Percentiles rank a stretch among this genome's conserved stretches.
These are phyloP conservation scores for Cebus imitator DNA, from an alignment of 2,113 vertebrate genomes.

Conservation along the genomic window DNA sequence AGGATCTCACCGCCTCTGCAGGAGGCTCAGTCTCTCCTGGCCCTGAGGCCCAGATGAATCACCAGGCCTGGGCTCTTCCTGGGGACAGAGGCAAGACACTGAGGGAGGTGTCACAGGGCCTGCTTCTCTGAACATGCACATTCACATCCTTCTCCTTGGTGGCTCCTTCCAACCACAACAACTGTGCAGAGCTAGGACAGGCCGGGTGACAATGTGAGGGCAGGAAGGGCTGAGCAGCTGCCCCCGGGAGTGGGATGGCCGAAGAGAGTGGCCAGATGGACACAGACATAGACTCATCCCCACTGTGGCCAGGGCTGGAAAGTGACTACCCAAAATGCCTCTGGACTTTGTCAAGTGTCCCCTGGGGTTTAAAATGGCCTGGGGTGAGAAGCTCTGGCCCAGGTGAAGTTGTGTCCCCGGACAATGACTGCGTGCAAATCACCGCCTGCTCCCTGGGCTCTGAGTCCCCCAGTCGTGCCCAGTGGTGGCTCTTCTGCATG, in stretches of 20 bases:
- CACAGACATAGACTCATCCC: rapidly evolving
- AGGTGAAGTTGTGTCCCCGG: background rate
- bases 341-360: background rate
- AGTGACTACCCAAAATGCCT: background rate
- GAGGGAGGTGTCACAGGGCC: rapidly evolving
- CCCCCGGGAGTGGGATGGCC: background rate
- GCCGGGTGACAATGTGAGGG: background rate
- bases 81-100: rapidly evolving
- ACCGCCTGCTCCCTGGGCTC: rapidly evolving
- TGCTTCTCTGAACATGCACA: rapidly evolving
- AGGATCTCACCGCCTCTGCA: background rate
- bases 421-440: rapidly evolving
- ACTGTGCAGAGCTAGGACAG: background rate
- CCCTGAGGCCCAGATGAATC: background rate
- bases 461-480: rapidly evolving
- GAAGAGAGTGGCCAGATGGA: no score
- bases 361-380: background rate
- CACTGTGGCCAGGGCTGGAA: rapidly evolving
- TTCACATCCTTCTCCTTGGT: rapidly evolving
- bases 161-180: background rate
- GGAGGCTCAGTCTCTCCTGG: background rate
- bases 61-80: background rate
- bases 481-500: rapidly evolving
- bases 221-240: background rate
- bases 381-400: no score